These are phyloP conservation scores for Aromia moschata DNA, from an alignment of 2,888 invertebrate genomes.

Conservation along the genomic window DNA sequence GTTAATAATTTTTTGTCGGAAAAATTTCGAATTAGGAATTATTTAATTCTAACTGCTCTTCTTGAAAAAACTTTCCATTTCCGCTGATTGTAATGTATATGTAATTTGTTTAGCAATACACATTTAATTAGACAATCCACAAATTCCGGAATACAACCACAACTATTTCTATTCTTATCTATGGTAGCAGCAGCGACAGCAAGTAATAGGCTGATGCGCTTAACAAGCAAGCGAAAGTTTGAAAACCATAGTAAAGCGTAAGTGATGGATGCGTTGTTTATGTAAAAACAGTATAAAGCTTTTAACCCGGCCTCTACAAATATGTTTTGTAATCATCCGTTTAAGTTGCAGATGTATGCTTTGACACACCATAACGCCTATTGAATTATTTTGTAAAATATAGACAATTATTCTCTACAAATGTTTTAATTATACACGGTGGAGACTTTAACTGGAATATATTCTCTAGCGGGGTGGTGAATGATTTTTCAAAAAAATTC, in stretches of 20 bases:
- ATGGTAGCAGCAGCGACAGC: not conserved
- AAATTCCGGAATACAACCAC: not conserved
- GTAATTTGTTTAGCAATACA: no score
- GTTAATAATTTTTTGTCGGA: no score
- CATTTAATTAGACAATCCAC: no score
- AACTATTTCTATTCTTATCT: not conserved
- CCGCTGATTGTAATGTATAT: no score
- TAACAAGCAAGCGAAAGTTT: slow-evolving; percentile 5
- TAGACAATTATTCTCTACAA: no score
- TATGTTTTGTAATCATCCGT: slow-evolving; percentile 6
- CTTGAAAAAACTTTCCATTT: no score
- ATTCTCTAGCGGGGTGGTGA: no score
- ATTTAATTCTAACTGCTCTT: no score
- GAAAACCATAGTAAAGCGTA: slow-evolving; percentile 7
- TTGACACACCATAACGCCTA: not conserved
- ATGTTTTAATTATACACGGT: no score
- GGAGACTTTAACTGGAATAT: no score
- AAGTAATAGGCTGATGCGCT: slow-evolving; percentile 2
- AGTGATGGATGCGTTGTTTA: slow-evolving; percentile 12
- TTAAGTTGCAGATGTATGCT: not conserved
- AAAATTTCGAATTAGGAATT: no score
- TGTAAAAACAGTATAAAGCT: slow-evolving; percentile 13
- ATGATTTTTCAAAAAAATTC: no score
- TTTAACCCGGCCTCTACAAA: slow-evolving; percentile 7
- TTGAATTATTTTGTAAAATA: slow-evolving; percentile 1